Percentiles rank a stretch among this genome's conserved stretches.
Conservation (phyloP, 2,888 invertebrate species). For the Ctena decussata region DNA sequence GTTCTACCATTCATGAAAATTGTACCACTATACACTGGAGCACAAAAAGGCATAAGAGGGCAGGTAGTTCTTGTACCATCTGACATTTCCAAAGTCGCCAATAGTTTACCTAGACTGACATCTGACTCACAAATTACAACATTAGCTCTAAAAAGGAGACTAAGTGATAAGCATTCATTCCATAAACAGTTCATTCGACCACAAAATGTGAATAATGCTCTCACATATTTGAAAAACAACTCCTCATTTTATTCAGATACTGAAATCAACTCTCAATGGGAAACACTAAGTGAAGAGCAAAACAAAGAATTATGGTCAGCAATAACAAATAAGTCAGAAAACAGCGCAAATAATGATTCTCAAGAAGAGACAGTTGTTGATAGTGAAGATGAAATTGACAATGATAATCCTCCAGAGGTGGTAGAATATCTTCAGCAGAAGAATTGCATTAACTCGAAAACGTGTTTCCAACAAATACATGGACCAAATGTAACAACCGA, state of each 20-base stretch:
- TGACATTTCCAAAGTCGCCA: conserved; percentile 37
- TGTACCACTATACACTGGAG: conserved; percentile 26
- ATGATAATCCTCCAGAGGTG: conserved; percentile 38
- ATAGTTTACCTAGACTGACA: conserved; percentile 30
- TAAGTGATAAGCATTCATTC: conserved; percentile 43
- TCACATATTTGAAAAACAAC: conserved; percentile 29
- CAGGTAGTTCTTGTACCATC: conserved; percentile 40
- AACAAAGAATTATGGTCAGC: not conserved
- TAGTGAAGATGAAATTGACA: conserved; percentile 48
- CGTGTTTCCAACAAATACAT: conserved; percentile 32
- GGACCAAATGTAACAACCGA: conserved; percentile 29
- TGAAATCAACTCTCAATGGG: not conserved
- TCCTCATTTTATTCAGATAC: conserved; percentile 27
- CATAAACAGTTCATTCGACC: conserved; percentile 45
- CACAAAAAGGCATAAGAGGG: conserved; percentile 33
- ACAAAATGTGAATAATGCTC: conserved; percentile 39
- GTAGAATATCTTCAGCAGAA: conserved; percentile 26
- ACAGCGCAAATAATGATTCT: not conserved
- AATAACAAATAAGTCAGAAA: not conserved
- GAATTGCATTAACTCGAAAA: conserved; percentile 21
- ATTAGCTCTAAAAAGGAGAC: conserved; percentile 40
- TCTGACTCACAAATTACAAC: conserved; percentile 34
- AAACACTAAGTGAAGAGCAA: not conserved
- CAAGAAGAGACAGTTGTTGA: conserved; percentile 16
- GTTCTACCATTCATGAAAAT: conserved; percentile 39